Evolutionary conservation across 2,888 invertebrate genomes (phyloP).

Genomic region (Leptopilina syphax): DNA sequence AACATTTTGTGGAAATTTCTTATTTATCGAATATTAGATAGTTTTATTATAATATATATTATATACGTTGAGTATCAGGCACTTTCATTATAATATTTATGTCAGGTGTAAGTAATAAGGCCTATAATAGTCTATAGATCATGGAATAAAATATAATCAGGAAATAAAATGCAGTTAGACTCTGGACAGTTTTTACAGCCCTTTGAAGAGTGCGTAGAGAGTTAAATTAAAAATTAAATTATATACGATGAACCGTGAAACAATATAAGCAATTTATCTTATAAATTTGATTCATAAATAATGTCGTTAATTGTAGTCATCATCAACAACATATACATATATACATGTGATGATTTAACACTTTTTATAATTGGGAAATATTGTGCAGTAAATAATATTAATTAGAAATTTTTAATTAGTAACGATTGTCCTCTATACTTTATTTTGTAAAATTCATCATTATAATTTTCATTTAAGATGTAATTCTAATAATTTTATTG

Average conservation of each 20-base stretch:
- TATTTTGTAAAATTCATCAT: background rate
- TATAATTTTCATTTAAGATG: no score
- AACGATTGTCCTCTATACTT: background rate
- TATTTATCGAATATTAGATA: no score
- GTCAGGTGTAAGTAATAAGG: background rate
- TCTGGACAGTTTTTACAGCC: constrained; percentile 2
- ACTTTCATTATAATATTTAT: background rate
- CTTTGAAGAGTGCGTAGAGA: background rate
- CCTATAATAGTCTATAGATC: background rate
- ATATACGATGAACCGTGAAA: background rate
- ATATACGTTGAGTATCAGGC: background rate
- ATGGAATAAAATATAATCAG: background rate
- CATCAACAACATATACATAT: background rate
- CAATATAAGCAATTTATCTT: background rate
- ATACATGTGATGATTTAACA: background rate
- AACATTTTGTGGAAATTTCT: no score
- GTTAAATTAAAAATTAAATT: constrained; percentile 1
- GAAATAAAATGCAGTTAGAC: constrained; percentile 12
- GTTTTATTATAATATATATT: no score
- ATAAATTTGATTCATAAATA: constrained; percentile 16
- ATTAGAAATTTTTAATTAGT: background rate
- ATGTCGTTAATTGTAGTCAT: background rate
- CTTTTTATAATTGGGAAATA: constrained; percentile 1
- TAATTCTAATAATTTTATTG: no score
- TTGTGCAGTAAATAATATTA: constrained; percentile 6